Base-by-base conservation (phyloP, 2,888 invertebrate species). In the Meta bourneti region DNA sequence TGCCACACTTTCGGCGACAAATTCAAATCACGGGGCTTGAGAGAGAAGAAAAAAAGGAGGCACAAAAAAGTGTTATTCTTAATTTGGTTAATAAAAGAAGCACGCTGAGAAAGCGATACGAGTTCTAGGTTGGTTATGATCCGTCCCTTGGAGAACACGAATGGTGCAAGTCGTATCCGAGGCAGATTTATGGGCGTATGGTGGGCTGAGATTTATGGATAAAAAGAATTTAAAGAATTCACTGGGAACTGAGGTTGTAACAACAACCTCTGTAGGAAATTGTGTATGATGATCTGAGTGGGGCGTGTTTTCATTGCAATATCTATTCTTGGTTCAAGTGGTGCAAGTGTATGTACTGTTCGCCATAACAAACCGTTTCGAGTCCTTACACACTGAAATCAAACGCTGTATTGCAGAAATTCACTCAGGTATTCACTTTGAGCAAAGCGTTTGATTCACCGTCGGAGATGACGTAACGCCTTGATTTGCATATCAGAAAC, bases 71-170 rank as follows among this genome's bases (percentile, higher is more conserved):
- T 79, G 79, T 83, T 74, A n/a, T 71, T 83, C 74, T 83, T 83
- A 74, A 83, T 83, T 54, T 71, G 83, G 20, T 74, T 83, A 74
- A 83, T 83, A 79, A 79, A 83, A 79, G 54, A 54, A 2, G 20
- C 20, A 13, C 20, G 16, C 16, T 34, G 61, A 61, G 54, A n/a
- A 20, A 9, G 48, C 13, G n/a, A n/a, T 48, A 48, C n/a, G 70
- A 81, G 70, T 70, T 70, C 7, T 48, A 20, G 11, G 69, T n/a
- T 70, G 49, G n/a, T 19, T 34, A 34, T 34, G 34, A 34, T 34
- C 34, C 34, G 1, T 34, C 34, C 34, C 34, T 34, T 34, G 34
- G 34, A 34, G 1, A 34, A 34, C 34, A 34, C 34, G 34, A 34
- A 34, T 34, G 34, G 34, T 34, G 34, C 34, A 34, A 34, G 61